phyloP scores from a whole-genome alignment of 2,888 invertebrate species.

The Lycia hirtaria region DNA sequence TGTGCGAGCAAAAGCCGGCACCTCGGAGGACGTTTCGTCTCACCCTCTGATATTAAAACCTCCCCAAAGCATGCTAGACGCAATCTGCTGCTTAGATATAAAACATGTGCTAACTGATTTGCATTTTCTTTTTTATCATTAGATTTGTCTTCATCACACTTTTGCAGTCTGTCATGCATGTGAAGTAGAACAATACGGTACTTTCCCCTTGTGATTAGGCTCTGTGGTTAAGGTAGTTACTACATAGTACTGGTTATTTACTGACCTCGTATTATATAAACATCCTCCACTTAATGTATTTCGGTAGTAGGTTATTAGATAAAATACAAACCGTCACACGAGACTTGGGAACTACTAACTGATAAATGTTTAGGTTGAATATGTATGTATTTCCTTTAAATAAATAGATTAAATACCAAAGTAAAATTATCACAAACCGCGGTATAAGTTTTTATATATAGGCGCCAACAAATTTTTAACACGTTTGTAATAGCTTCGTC shows the following conservation, averaged over 20 bases:
- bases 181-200: background rate
- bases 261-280: background rate
- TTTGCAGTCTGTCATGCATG: no score
- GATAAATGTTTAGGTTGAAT: background rate
- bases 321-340: slow-evolving; percentile 3
- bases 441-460: background rate
- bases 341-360: background rate
- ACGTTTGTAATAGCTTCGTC: no score
- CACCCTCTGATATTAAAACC: no score
- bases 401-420: background rate
- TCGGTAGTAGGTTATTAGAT: slow-evolving; percentile 2
- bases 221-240: background rate
- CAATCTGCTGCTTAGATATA: no score
- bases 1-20: no score
- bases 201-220: background rate
- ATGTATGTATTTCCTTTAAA: background rate
- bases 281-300: background rate
- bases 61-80: no score
- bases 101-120: no score
- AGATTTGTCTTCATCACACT: no score
- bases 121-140: no score
- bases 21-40: no score
- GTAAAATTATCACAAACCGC: background rate
- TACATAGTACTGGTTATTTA: background rate
- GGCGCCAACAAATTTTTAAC: background rate